phyloP scores from a whole-genome alignment of 1,140 invertebrate genomes.

The Rhopalosiphum maidis region DNA sequence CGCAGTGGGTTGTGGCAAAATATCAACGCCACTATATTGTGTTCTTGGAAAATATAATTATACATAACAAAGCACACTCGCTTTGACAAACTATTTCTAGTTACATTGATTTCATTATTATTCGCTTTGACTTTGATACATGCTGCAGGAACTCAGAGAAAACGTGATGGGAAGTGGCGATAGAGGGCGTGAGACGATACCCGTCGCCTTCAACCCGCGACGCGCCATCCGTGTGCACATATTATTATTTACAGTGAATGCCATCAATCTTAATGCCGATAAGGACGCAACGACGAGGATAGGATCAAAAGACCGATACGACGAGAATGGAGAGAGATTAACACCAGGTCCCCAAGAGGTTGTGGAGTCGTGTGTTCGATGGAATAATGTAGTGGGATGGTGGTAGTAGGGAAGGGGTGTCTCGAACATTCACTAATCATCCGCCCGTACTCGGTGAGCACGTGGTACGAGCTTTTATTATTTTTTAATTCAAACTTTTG shows the following conservation, averaged over 20 bases:
- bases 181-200: not conserved
- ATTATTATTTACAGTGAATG: not conserved
- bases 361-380: not conserved
- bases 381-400: too few species aligned
- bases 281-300: not conserved
- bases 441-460: too few species aligned
- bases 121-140: constrained; percentile 51
- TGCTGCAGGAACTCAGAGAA: not conserved
- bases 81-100: not conserved
- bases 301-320: not conserved
- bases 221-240: not conserved
- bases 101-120: constrained; percentile 38
- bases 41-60: not conserved
- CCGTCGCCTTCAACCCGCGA: not conserved
- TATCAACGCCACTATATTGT: not conserved
- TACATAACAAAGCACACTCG: constrained; percentile 3
- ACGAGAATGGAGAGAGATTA: not conserved
- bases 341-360: not conserved
- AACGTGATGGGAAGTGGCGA: not conserved
- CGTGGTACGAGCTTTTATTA: not conserved
- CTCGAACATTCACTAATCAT: not conserved
- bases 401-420: not conserved
- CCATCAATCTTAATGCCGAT: constrained; percentile 38
- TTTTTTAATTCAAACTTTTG: constrained; percentile 26
- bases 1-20: not conserved